Base-by-base conservation (phyloP, 2,113 vertebrate species). In the Platanista minor region DNA sequence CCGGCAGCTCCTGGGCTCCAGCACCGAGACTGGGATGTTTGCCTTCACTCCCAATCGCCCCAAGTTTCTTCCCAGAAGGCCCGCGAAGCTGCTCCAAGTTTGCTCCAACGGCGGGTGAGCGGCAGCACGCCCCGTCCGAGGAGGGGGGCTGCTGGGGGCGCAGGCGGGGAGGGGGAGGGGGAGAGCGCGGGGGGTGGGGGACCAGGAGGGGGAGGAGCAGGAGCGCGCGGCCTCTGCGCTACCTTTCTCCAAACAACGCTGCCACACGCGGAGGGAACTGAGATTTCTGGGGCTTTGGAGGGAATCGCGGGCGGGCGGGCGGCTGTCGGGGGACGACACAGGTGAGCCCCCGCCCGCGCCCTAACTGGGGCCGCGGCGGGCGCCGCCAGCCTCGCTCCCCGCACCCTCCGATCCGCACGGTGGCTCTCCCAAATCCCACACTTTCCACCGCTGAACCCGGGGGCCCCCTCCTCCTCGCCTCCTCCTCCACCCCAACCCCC, bases 1-100 rank as follows among this genome's bases (percentile, higher is more conserved):
- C 96, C 49, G 96, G 72, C 95, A 96, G 97, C 96, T 98, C 97
- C 97, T 64, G 96, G 94, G 97, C 97, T 98, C 97, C 96, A 90
- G 98, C 93, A 96, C 96, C 89, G 85, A 92, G 95, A 95, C 71
- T 2, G 36, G 77, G 96, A 95, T 98, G 98, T 97, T 97, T 97
- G 97, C 97, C 96, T 94, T 25, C 66, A 67, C 23, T 87, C 85
- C 93, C 95, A 20, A 77, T 5, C 18, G 77, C 91, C 93, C 95
- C 86, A 93, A 97, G 91, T 97, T 97, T 95, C 86, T 93, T 88
- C 86, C 95, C 96, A n/a, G 66, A 90, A 84, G 95, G 69, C 80
- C 72, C 1, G 20, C 36, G 31, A 93, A 59, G 71, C 49, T 64
- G 96, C 83, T 97, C 96, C 94, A 97, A 97, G 92, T 97, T 97